phyloP scores from a whole-genome alignment of 2,797 vertebrate genomes.

The Acipenser ruthenus region DNA sequence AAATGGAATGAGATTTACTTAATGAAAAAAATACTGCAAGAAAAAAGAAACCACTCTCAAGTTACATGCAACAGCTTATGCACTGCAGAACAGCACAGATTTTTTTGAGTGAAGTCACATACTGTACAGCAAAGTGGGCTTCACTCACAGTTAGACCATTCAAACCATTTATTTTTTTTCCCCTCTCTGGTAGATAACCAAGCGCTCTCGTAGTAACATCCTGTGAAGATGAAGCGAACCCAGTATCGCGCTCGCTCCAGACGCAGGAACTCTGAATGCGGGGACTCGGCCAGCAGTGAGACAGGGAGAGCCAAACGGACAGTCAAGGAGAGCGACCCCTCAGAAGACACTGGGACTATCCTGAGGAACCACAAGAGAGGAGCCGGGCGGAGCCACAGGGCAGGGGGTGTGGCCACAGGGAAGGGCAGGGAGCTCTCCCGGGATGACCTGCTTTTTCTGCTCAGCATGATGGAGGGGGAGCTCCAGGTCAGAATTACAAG shows the following conservation, averaged over 20 bases:
- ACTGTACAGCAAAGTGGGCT: too few species aligned
- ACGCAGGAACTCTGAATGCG: conserved; percentile 36
- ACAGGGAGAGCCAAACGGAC: conserved; percentile 41
- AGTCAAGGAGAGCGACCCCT: conserved; percentile 43
- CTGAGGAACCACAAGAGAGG: conserved; percentile 53
- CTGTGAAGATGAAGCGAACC: conserved; percentile 48
- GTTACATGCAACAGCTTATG: too few species aligned
- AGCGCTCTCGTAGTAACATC: conserved; percentile 75
- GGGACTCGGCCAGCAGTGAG: conserved; percentile 36
- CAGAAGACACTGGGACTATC: conserved; percentile 49
- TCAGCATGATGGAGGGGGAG: conserved; percentile 92
- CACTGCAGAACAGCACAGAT: too few species aligned
- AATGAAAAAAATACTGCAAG: too few species aligned
- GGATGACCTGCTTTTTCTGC: conserved; percentile 87
- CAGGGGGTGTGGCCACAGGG: conserved; percentile 12
- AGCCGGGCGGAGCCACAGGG: conserved; percentile 35
- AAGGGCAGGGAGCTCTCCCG: conserved; percentile 80
- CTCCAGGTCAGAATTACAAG: conserved; percentile 69
- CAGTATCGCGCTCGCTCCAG: conserved; percentile 37
- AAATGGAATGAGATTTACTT: too few species aligned
- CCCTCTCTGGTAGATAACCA: conserved; percentile 47
- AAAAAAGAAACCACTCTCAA: too few species aligned
- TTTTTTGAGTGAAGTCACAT: too few species aligned
- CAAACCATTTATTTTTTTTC: conserved; percentile 30
- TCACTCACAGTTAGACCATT: too few species aligned